These are phyloP conservation scores for Catamblyrhynchus diadema DNA, from an alignment of 2,797 vertebrate genomes.

Conservation along the genomic window DNA sequence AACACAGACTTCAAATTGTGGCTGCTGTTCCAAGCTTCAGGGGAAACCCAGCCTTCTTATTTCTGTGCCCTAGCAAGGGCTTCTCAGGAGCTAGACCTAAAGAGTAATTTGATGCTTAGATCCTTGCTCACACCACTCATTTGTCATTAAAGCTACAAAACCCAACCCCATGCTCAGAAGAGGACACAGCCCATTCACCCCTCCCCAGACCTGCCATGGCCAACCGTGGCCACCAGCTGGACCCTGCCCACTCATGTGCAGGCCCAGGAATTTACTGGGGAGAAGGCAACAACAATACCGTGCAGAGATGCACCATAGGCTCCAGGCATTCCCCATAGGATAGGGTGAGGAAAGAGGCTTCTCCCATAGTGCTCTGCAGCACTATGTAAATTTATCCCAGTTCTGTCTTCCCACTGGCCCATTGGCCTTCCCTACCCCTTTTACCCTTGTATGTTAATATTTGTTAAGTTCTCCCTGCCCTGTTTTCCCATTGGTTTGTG, in stretches of 20 bases:
- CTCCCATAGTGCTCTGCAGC: neutral
- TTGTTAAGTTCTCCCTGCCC: neutral
- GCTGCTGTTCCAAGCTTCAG: neutral
- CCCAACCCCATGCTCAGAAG: neutral
- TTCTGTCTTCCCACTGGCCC: neutral
- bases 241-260: neutral
- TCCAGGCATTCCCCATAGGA: neutral
- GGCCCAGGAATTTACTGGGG: neutral
- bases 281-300: neutral
- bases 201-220: accelerated
- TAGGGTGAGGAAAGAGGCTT: neutral
- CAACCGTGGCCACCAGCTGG: neutral
- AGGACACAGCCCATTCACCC: neutral
- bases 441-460: neutral
- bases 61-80: neutral
- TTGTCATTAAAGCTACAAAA: neutral
- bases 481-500: neutral
- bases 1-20: neutral
- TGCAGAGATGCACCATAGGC: neutral
- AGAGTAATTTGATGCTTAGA: accelerated
- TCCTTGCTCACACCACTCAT: neutral
- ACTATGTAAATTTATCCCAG: neutral
- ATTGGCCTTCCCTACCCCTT: neutral
- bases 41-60: neutral
- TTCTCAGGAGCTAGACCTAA: neutral